Evolutionary conservation across 2,797 vertebrate genomes (phyloP), one percentile per base, ranked within the genome.

Genomic region (Linurgus olivaceus): DNA sequence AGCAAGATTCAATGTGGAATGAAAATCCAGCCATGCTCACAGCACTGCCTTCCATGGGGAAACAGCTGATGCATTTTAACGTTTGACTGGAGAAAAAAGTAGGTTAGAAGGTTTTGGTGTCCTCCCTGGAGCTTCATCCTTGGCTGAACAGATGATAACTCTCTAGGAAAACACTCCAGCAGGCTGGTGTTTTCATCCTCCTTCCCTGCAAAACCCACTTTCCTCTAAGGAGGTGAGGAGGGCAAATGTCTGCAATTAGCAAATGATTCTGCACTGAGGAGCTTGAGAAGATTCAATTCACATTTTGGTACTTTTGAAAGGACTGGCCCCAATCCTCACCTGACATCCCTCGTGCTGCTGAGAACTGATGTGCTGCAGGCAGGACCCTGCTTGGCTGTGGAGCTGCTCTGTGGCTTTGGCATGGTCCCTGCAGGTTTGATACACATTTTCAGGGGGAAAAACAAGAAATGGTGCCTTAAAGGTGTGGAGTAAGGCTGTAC

Each of bases 21-120:
- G 58, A 84, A 72, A 85, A 70, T 42, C 35, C 33, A 54, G 52
- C 58, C 2, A 1, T 58, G 37, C 55, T 92, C 79, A 24, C 65
- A 88, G 72, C 33, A 17, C 7, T 70, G 17, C 48, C 55, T 88
- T 91, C 67, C 24, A 8, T 1, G 4, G 37, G 61, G 63, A 63
- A 85, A 58, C 66, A 77, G 86, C 72, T 86, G 72, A 82, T 91
- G 78, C 62, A 58, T 94, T 94, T 94, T 74, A 80, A 74, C 42
- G 29, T 91, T 54, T 93, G 79, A 83, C 50, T 86, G 65, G 31
- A 91, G 71, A 73, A 71, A 57, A 91, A 91, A 93, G 75, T 95
- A 83, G 91, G 91, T 90, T 96, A 94, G 90, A 83, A 94, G 82
- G 84, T 89, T 92, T 75, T 94, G 85, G 51, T 89, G 68, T 80